Base-by-base conservation (phyloP, 2,888 invertebrate genomes). In the Trachelus stipa region DNA sequence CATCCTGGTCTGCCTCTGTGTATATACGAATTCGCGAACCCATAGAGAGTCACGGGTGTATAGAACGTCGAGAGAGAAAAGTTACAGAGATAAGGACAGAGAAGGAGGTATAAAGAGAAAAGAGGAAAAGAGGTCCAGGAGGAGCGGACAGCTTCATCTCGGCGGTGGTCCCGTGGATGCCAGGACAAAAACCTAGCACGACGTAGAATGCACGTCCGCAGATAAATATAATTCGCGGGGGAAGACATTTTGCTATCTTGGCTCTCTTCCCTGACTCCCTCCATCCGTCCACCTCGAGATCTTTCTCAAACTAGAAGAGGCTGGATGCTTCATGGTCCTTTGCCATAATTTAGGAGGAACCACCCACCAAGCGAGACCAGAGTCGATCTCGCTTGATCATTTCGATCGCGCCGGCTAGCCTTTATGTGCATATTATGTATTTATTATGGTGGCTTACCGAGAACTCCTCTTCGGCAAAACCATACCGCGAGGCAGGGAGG, bases 401-500 rank as follows among this genome's bases (percentile, higher is more conserved):
- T 90, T 90, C 85, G 89, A 90, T 90, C 89, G 89, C 90, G 89
- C 89, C 88, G 88, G 86, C 85, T 85, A 83, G 85, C 89, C 89
- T 90, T 91, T 90, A 91, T 91, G 90, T 90, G 89, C 90, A 91
- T 91, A 91, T 90, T 91, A 91, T 90, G 90, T 90, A 91, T 91
- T 91, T 91, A 91, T 91, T 91, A 91, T 88, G 88, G 88, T 85
- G 83, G 86, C 82, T 78, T 87, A 90, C 90, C 91, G 86, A 83
- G 85, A 90, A 91, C 90, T 85, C 87, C 86, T 68, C 77, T 85
- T 87, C 87, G 88, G 89, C 90, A 91, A 91, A 91, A 91, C 91
- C 90, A 84, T 86, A 85, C 85, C 85, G 84, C 83, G 82, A 75
- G 79, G 80, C 75, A 79, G 81, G 79, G 23, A 69, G 81, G 81